Base-by-base conservation (phyloP, 2,113 vertebrate species). In the Hydrochoerus hydrochaeris region DNA sequence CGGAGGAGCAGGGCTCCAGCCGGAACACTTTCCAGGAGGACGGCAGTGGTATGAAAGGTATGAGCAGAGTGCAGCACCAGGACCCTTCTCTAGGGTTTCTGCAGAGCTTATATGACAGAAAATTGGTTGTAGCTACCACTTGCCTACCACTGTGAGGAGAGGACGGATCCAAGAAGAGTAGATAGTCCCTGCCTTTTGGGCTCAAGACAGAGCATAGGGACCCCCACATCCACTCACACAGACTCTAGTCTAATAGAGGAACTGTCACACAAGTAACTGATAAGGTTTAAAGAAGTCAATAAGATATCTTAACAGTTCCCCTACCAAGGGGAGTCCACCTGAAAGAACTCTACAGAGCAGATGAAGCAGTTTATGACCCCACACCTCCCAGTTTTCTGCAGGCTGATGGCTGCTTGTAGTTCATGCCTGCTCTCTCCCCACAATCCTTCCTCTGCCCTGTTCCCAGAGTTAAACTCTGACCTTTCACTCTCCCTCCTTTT, bases 31-130 rank as follows among this genome's bases (percentile, higher is more conserved):
- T 99, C 98, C 99, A 99, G 95, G 99, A 99, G 97, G 99, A 99
- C 0, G 99, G 99, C 96, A 99, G 99, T 46, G 99, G 99, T 97
- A 99, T 99, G 99, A 99, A 99, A 99, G 99, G 99, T 99, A 96
- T 62, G 22, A 9, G 0, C 30, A 57, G 62, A 65, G 41, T 86
- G 62, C 52, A 58, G 54, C 30, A 24, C 52, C 28, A 22, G 28
- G 49, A n/a, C 57, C 35, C 77, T 81, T 52, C 30, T 41, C 49
- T 16, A 82, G 80, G 80, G 20, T 60, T 77, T 95, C 90, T 81
- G 28, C 49, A 35, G 77, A 88, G 20, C 91, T 80, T 35, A 67
- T 26, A 93, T 49, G 71, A 67, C 41, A 77, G 85, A 89, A 57
- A 57, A 62, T 60, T 83, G n/a, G 73, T 85, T 19, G 7, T 41